Evolutionary conservation across 2,113 vertebrate species (phyloP).

Genomic region (Lagopus muta): DNA sequence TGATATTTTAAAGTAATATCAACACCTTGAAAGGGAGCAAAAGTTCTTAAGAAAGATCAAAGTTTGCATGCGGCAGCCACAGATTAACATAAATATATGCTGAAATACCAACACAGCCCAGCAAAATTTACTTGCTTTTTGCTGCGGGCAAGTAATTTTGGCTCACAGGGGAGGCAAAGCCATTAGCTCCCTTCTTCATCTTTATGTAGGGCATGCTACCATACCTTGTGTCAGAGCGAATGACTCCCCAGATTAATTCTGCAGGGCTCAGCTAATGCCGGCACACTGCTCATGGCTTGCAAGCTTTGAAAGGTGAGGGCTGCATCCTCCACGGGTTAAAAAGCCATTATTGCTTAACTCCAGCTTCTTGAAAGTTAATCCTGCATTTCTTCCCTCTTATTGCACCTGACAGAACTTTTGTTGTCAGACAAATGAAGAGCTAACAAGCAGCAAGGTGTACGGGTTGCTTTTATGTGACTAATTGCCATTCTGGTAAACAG

Average conservation of each 20-base stretch:
- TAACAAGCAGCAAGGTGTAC: slow-evolving; percentile 38
- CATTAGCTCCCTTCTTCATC: slow-evolving; percentile 57
- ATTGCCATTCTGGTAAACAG: slow-evolving; percentile 2
- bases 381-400: slow-evolving; percentile 10
- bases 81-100: slow-evolving; percentile 65
- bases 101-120: slow-evolving; percentile 37
- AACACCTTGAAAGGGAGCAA: slow-evolving; percentile 53
- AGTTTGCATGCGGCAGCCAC: slow-evolving; percentile 46
- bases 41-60: slow-evolving; percentile 60
- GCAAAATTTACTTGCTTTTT: slow-evolving; percentile 44
- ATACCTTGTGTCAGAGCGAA: neutral
- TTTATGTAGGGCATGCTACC: slow-evolving; percentile 50
- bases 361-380: neutral
- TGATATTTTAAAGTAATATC: slow-evolving; percentile 52
- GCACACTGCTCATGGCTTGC: slow-evolving; percentile 40
- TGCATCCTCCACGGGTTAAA: neutral
- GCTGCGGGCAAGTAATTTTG: slow-evolving; percentile 55
- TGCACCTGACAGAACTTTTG: slow-evolving; percentile 52
- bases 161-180: slow-evolving; percentile 38
- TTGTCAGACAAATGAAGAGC: slow-evolving; percentile 54
- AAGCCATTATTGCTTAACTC: neutral
- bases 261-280: slow-evolving; percentile 8
- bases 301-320: slow-evolving; percentile 17
- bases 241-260: slow-evolving; percentile 49
- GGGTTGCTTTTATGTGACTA: slow-evolving; percentile 23